Evolutionary conservation across 2,113 vertebrate genomes (phyloP).

Genomic region (Salminus brasiliensis): DNA sequence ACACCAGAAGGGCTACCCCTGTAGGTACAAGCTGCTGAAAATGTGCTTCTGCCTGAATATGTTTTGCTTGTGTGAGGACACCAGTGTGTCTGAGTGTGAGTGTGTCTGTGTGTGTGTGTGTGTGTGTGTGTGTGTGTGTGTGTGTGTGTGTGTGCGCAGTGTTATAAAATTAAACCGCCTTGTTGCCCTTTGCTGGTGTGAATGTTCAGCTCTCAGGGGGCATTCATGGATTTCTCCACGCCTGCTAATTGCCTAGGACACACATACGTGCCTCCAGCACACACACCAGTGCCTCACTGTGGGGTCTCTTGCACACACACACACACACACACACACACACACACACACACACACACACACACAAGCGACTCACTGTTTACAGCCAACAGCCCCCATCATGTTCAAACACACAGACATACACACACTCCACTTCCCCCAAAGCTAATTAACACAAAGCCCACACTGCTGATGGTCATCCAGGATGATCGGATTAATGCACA

Average conservation of each 20-base stretch:
- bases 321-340: constrained; percentile 1
- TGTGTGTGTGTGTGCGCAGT: constrained; percentile 11
- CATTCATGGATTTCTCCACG: constrained; percentile 51
- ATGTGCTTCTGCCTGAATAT: not conserved
- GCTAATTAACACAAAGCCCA: constrained; percentile 66
- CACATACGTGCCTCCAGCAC: constrained; percentile 20
- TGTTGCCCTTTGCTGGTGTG: constrained; percentile 43
- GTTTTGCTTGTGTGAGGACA: constrained; percentile 32
- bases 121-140: not conserved
- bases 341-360: not conserved
- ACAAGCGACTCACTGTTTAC: not conserved
- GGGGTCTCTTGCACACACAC: constrained; percentile 6
- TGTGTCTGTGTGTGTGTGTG: not conserved
- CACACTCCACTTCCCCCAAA: constrained; percentile 43
- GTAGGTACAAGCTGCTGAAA: constrained; percentile 21
- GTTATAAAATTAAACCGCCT: constrained; percentile 29
- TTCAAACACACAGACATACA: constrained; percentile 31
- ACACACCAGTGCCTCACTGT: constrained; percentile 22
- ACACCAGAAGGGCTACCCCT: not conserved
- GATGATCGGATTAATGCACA: constrained; percentile 56
- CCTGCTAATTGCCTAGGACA: constrained; percentile 55
- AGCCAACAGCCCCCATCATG: constrained; percentile 19
- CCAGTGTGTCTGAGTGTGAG: not conserved
- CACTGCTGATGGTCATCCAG: constrained; percentile 49
- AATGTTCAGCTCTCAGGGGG: constrained; percentile 46